phyloP scores from a whole-genome alignment of 2,888 invertebrate species.

The Ichneumoninae sp. region DNA sequence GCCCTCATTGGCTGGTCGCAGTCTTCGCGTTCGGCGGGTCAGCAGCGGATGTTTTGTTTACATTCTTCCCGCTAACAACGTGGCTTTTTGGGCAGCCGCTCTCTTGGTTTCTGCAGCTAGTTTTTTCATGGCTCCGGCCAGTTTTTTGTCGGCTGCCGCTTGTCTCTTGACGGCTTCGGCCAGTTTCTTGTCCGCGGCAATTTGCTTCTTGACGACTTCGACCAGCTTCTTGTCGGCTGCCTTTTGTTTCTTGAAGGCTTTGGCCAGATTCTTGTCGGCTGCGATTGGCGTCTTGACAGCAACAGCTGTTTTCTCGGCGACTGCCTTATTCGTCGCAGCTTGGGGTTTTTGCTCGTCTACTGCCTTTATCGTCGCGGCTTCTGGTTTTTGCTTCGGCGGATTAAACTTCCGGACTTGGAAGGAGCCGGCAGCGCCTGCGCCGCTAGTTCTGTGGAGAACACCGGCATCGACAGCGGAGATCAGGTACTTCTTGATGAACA shows the following conservation, averaged over 20 bases:
- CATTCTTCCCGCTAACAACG: conserved; percentile 38
- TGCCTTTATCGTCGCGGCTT: conserved; percentile 33
- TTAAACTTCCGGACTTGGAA: conserved; percentile 79
- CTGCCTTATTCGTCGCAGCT: conserved; percentile 41
- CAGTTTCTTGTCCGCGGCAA: neutral
- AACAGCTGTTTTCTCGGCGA: conserved; percentile 19
- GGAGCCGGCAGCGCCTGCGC: conserved; percentile 85
- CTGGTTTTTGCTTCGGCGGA: conserved; percentile 56
- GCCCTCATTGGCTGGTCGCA: conserved; percentile 20
- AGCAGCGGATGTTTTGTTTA: conserved; percentile 57
- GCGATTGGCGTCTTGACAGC: conserved; percentile 19
- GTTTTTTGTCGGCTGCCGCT: neutral
- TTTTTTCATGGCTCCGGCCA: neutral
- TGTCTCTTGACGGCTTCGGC: neutral
- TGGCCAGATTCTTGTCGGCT: neutral
- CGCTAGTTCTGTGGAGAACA: conserved; percentile 85
- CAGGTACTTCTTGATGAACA: conserved; percentile 86
- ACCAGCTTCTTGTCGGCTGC: neutral
- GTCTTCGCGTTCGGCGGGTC: conserved; percentile 68
- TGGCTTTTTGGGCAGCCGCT: conserved; percentile 60
- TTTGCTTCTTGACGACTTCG: neutral
- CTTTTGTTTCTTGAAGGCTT: neutral
- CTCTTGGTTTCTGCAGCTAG: conserved; percentile 57
- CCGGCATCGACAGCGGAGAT: conserved; percentile 86
- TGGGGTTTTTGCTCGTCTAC: conserved; percentile 47